Evolutionary conservation across 2,797 vertebrate genomes (phyloP).

Genomic region (Tragelaphus oryx): DNA sequence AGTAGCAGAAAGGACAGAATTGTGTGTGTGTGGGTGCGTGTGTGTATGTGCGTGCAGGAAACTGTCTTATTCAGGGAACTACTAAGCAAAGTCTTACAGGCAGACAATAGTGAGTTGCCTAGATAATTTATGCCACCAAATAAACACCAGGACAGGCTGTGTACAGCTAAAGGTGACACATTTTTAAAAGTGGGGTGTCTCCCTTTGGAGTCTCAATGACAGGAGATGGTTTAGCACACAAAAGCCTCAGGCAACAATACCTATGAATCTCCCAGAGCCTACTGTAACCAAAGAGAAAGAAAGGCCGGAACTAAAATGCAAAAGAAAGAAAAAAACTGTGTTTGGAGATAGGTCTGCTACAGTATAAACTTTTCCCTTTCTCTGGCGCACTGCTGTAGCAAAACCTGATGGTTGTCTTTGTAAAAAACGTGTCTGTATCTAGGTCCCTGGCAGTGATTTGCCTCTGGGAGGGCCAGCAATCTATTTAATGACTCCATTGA

Average conservation of each 20-base stretch:
- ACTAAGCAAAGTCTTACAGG: not conserved
- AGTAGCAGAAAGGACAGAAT: not conserved
- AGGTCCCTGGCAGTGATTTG: constrained; percentile 88
- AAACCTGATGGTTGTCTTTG: constrained; percentile 86
- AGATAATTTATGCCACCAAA: constrained; percentile 1
- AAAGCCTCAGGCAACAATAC: constrained; percentile 39
- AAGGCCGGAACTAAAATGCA: constrained; percentile 56
- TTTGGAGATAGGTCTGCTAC: constrained; percentile 63
- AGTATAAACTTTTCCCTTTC: constrained; percentile 77
- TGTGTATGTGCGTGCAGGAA: not conserved
- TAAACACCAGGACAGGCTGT: constrained; percentile 16
- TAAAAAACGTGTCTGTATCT: constrained; percentile 87
- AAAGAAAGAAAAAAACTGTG: constrained; percentile 58
- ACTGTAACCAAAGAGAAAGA: constrained; percentile 48
- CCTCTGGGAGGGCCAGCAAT: constrained; percentile 90
- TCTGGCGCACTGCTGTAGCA: constrained; percentile 78
- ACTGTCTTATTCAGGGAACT: constrained; percentile 30
- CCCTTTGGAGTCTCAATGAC: constrained; percentile 56
- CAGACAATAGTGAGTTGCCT: constrained; percentile 17
- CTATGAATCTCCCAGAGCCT: constrained; percentile 30
- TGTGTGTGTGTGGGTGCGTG: not conserved
- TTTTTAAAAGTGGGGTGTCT: not conserved
- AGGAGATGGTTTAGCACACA: constrained; percentile 61
- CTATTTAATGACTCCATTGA: constrained; percentile 98
- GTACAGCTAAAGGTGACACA: not conserved